Base-by-base conservation (phyloP, 2,888 invertebrate species). In the Tetheella fluctuosa region DNA sequence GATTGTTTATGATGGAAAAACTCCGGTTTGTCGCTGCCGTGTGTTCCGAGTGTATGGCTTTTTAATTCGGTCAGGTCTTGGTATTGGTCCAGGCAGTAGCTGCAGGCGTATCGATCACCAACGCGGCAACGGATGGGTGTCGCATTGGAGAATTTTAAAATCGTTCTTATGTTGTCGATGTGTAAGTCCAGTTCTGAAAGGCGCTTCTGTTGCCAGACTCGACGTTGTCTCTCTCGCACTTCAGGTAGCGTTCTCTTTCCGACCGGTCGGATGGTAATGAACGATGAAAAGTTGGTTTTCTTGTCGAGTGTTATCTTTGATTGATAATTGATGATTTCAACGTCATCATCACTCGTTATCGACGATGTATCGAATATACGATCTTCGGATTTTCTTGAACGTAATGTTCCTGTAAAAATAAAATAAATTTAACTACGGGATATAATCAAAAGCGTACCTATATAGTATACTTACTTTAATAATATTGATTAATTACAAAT, bases 11-110 rank as follows among this genome's bases (percentile, higher is more conserved):
- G 83, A 13, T 23, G 55, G 39, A 85, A 78, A 63, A 84, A 87
- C 8, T 82, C 77, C 0, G 82, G 80, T 54, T 74, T 76, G 8
- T 79, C 76, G 2, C 80, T 67, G 0, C 62, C 59, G 54, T 89
- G 88, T 1, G 59, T 61, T 17, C 76, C 60, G 0, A 74, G 23
- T 0, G 85, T 84, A 57, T 91, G 91, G 1, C 37, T 60, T 59
- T 85, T 88, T 2, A 91, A 63, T 15, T 85, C 84, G 0, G 73
- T 67, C 0, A 88, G 83, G 1, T 81, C 79, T 2, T 71, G 65
- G 64, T 79, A 90, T n/a, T 85, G 84, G 1, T 81, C 76, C 3
- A 83, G 70, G 58, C 91, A 91, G 64, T 85, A 90, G 55, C 85
- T 81, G 69, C 91, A 91, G 0, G 82, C 76, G 59, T 83, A 90